These are phyloP conservation scores for Ara ararauna DNA, from an alignment of 2,797 vertebrate genomes.

Conservation along the genomic window DNA sequence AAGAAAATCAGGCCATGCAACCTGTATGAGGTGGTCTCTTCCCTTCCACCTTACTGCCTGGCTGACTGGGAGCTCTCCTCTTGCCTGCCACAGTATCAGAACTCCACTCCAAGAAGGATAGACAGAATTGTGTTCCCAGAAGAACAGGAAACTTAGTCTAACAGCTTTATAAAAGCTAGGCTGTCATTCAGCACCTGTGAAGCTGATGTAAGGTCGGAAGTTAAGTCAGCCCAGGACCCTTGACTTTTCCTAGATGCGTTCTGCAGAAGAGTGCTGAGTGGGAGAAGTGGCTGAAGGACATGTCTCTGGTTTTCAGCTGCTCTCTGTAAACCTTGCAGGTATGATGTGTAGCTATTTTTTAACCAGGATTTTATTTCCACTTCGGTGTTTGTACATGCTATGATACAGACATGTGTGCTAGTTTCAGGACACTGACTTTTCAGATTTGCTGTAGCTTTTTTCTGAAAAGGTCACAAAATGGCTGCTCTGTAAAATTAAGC, in stretches of 20 bases:
- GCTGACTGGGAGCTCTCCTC: not conserved
- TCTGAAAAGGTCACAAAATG: constrained; percentile 2
- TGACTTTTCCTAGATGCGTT: not conserved
- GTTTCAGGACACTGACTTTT: constrained; percentile 16
- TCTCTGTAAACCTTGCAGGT: not conserved
- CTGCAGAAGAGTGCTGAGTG: not conserved
- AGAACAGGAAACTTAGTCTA: not conserved
- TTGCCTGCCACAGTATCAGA: not conserved
- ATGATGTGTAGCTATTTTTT: not conserved
- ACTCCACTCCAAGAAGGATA: not conserved
- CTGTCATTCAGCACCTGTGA: not conserved
- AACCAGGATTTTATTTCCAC: not conserved
- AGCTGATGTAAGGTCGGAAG: not conserved
- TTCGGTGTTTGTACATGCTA: not conserved
- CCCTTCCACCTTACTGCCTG: not conserved
- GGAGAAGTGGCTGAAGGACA: not conserved
- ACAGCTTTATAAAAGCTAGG: not conserved
- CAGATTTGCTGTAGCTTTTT: constrained; percentile 10
- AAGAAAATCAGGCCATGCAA: not conserved
- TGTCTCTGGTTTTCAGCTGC: not conserved
- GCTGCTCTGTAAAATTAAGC: not conserved
- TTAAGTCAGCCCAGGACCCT: not conserved
- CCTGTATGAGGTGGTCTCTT: not conserved
- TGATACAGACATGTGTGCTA: not conserved
- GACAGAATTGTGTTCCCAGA: not conserved